phyloP scores from a whole-genome alignment of 2,797 vertebrate genomes.

The Rhinella marina region DNA sequence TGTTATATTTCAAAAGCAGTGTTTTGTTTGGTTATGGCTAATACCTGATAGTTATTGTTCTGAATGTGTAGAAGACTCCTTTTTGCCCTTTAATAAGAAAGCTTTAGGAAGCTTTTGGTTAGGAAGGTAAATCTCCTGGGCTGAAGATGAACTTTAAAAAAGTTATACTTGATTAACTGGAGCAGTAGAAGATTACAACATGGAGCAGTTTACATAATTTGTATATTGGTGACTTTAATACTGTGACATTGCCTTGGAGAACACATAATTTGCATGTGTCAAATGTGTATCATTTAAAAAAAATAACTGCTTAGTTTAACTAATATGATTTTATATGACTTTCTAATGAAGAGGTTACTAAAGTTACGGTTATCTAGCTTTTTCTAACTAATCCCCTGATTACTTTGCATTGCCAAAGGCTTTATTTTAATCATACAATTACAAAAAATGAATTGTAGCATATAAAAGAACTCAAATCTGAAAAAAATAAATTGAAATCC shows the following conservation, averaged over 20 bases:
- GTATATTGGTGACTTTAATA: not conserved
- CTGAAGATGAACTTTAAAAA: not conserved
- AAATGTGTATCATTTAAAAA: conserved; percentile 14
- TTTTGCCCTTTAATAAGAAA: not conserved
- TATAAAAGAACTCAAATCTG: conserved; percentile 48
- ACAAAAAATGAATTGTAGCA: conserved; percentile 53
- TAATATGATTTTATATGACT: conserved; percentile 37
- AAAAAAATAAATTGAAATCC: conserved; percentile 57
- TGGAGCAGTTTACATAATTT: not conserved
- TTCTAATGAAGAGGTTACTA: conserved; percentile 48
- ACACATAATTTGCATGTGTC: not conserved
- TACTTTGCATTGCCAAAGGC: conserved; percentile 44
- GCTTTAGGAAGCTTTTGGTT: not conserved
- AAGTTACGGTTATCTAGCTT: conserved; percentile 38
- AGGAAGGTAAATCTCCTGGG: too few relatives aligned
- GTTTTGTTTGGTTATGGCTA: too few relatives aligned
- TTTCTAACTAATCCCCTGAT: conserved; percentile 44
- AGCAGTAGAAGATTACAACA: not conserved
- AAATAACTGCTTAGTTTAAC: conserved; percentile 1
- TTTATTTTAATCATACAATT: conserved; percentile 57
- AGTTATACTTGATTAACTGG: not conserved
- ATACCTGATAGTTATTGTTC: too few relatives aligned
- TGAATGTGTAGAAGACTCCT: not conserved
- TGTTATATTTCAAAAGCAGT: too few relatives aligned
- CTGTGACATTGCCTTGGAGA: not conserved